A percentile compares a stretch with the other conserved stretches of the same genome.
phyloP scores from a whole-genome alignment of 2,888 invertebrate species.

The Serripes groenlandicus region DNA sequence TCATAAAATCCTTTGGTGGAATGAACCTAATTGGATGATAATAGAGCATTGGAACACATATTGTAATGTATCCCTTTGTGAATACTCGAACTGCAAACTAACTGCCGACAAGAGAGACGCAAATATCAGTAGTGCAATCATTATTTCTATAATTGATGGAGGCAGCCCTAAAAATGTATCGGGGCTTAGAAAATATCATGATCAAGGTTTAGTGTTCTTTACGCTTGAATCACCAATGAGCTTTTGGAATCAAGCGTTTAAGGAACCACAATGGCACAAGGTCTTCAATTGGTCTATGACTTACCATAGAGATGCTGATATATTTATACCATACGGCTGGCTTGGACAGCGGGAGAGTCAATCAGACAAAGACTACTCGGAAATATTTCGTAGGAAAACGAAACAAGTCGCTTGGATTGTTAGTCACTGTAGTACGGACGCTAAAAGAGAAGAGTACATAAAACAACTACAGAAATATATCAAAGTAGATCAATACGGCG shows the following conservation, averaged over 20 bases:
- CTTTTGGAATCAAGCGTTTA: background rate
- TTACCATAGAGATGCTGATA: background rate
- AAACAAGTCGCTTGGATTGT: conserved; percentile 56
- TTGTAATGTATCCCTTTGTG: background rate
- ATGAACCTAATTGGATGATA: background rate
- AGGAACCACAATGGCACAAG: background rate
- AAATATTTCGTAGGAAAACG: conserved; percentile 40
- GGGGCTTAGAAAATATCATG: background rate
- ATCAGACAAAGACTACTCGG: conserved; percentile 22
- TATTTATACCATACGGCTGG: background rate
- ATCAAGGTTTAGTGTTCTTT: background rate
- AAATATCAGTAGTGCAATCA: background rate
- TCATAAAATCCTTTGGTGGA: background rate
- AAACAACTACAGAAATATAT: conserved; percentile 51
- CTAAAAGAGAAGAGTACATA: conserved; percentile 55
- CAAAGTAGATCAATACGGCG: conserved; percentile 55
- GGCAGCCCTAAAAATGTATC: background rate
- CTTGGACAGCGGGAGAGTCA: background rate
- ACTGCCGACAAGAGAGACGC: background rate
- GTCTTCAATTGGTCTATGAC: conserved; percentile 5
- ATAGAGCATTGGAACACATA: background rate
- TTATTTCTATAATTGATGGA: background rate
- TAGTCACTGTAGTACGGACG: conserved; percentile 57
- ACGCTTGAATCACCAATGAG: background rate
- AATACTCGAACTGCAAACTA: background rate